Evolutionary conservation across 2,113 vertebrate genomes (phyloP), one percentile per base, ranked within the genome.

Genomic region (Centropristis striata): DNA sequence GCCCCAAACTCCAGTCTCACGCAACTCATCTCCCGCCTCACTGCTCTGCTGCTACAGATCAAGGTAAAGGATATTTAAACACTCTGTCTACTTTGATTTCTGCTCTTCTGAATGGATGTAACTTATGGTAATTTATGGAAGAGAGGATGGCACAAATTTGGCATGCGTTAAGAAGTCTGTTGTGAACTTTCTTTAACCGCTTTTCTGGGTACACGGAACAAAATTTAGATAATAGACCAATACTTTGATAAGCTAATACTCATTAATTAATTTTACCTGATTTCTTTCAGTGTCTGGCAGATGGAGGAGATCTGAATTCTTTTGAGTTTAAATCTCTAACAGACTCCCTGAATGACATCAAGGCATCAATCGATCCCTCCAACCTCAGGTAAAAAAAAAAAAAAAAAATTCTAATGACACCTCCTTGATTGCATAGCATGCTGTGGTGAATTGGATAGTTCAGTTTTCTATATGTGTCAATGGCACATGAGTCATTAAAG

Each of bases 301-400:
- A 99, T 89, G 97, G 97, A 78, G 97, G 96, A 61, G 98, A 99
- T 90, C 92, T 99, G 91, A 99, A 99, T 93, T 99, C 98, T 37
- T 99, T 99, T 95, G 98, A 99, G 91, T 99, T 99, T 90, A 99
- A 99, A 92, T 99, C 98, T 60, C 92, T 99, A 89, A 99, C 97
- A 53, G 98, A 99, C 91, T 99, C 98, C 51, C 94, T 99, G 84
- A 97, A 99, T 83, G 98, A 99, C 90, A 99, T 99, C 86, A 99
- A 99, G 90, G 97, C 94, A 87, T 98, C 98, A 39, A 97, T 99
- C 93, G 97, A 98, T 91, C 92, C 96, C 71, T 97, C 98, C 78
- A 99, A 99, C 94, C 96, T 98, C 96, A 98, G 98, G 98, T 99
- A 95, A 92, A 63, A 23, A 61, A 8, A 32, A 32, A 32, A n/a